Evolutionary conservation across 1,140 invertebrate genomes (phyloP).

Genomic region (Drosophila murphyi): DNA sequence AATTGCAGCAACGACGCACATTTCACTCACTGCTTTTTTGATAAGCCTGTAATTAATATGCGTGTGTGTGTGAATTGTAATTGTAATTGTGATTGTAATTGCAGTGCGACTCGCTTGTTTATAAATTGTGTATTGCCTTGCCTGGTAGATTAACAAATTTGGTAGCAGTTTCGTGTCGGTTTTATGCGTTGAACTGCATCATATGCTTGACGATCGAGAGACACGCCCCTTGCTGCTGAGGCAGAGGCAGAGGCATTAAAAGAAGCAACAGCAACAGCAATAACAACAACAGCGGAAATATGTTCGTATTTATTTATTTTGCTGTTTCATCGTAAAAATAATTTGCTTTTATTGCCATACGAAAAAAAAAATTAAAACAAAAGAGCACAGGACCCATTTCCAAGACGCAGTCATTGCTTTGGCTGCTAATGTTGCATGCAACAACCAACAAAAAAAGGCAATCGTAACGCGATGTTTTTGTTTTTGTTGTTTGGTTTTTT

Average conservation of each 20-base stretch:
- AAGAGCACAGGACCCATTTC: background rate
- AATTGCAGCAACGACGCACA: background rate
- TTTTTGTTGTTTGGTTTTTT: too few species aligned
- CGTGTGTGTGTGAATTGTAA: background rate
- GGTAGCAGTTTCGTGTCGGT: slow-evolving; percentile 28
- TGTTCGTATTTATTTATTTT: slow-evolving; percentile 78
- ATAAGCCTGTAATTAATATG: slow-evolving; percentile 19
- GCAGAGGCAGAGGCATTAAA: slow-evolving; percentile 64
- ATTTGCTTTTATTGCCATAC: slow-evolving; percentile 77
- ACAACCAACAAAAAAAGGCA: slow-evolving; percentile 34
- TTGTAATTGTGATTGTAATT: slow-evolving; percentile 32
- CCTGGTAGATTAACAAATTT: slow-evolving; percentile 54
- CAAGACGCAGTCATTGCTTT: slow-evolving; percentile 39
- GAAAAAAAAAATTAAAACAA: slow-evolving; percentile 12
- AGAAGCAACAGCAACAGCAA: slow-evolving; percentile 33
- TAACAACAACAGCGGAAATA: slow-evolving; percentile 37
- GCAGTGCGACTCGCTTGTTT: background rate
- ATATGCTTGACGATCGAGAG: slow-evolving; percentile 59
- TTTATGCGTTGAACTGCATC: slow-evolving; percentile 25
- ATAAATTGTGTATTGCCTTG: slow-evolving; percentile 5
- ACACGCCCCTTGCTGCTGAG: slow-evolving; percentile 53
- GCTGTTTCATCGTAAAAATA: slow-evolving; percentile 77
- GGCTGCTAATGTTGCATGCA: slow-evolving; percentile 52
- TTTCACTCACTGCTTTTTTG: slow-evolving; percentile 2
- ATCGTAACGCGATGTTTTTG: slow-evolving; percentile 48